Evolutionary conservation across 1,140 invertebrate genomes (phyloP).

Genomic region (Zaprionus inermis): DNA sequence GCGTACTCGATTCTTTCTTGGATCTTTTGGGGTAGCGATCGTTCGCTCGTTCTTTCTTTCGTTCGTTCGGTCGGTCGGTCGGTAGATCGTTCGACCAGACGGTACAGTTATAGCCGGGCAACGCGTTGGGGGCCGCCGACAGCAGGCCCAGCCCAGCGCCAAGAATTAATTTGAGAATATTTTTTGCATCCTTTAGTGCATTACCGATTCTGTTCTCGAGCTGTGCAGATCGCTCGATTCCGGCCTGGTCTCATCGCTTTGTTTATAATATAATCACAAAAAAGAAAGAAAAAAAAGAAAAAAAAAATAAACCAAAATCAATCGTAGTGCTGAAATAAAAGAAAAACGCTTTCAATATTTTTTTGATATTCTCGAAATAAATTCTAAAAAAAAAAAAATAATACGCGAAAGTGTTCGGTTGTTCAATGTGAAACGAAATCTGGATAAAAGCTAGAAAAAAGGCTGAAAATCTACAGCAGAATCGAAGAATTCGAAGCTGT

Average conservation of each 20-base stretch:
- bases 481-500: conserved; percentile 22
- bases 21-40: conserved; percentile 38
- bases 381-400: conserved; percentile 18
- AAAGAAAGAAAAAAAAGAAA: conserved; percentile 31
- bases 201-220: conserved; percentile 83
- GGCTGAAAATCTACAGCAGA: conserved; percentile 29
- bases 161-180: conserved; percentile 76
- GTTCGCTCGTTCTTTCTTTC: neutral
- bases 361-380: conserved; percentile 9
- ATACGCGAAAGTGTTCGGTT: conserved; percentile 34
- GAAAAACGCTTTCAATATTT: conserved; percentile 14
- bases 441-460: conserved; percentile 34
- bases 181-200: conserved; percentile 84
- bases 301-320: conserved; percentile 11
- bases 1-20: conserved; percentile 27
- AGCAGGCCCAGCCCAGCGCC: conserved; percentile 21
- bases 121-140: conserved; percentile 11
- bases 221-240: conserved; percentile 73
- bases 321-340: conserved; percentile 5
- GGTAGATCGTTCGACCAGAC: conserved; percentile 23
- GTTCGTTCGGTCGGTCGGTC: neutral
- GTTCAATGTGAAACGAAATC: conserved; percentile 18
- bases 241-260: conserved; percentile 58
- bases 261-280: conserved; percentile 47
- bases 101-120: conserved; percentile 62